Evolutionary conservation across 1,140 invertebrate genomes (phyloP), one percentile per base, ranked within the genome.

Genomic region (Leucophenga varia): DNA sequence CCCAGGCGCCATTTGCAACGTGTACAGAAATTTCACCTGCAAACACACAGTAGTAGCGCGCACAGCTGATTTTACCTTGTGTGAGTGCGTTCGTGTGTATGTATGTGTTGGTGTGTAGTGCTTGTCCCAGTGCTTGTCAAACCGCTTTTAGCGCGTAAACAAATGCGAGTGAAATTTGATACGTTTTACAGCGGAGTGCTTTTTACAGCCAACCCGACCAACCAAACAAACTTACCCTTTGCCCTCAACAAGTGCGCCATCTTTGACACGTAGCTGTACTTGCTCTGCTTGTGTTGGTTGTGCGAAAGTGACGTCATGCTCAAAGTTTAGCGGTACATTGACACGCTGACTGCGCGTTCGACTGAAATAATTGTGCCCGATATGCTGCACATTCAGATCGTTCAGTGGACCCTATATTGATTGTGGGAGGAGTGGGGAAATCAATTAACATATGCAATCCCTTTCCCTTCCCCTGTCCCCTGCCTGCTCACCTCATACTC

Each of bases 61-160:
- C 57, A 68, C 63, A 67, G 63, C 63, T 67, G 64, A 67, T 63
- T 54, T 43, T 53, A n/a, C n/a, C n/a, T n/a, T n/a, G n/a, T n/a
- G n/a, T n/a, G n/a, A n/a, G n/a, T n/a, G n/a, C n/a, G n/a, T n/a
- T n/a, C n/a, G n/a, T n/a, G n/a, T n/a, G n/a, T n/a, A n/a, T n/a
- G n/a, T n/a, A n/a, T n/a, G n/a, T n/a, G n/a, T n/a, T n/a, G n/a
- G n/a, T n/a, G n/a, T n/a, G n/a, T n/a, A n/a, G n/a, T n/a, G n/a
- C n/a, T n/a, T n/a, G n/a, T n/a, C n/a, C n/a, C n/a, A n/a, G n/a
- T n/a, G n/a, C n/a, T n/a, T n/a, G n/a, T n/a, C n/a, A n/a, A n/a
- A n/a, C n/a, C n/a, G n/a, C n/a, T n/a, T n/a, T n/a, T n/a, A n/a
- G n/a, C n/a, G n/a, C n/a, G n/a, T n/a, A n/a, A n/a, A n/a, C n/a